These are phyloP conservation scores for Lasioglossum lativentre DNA, from an alignment of 2,888 invertebrate species.

Conservation along the genomic window DNA sequence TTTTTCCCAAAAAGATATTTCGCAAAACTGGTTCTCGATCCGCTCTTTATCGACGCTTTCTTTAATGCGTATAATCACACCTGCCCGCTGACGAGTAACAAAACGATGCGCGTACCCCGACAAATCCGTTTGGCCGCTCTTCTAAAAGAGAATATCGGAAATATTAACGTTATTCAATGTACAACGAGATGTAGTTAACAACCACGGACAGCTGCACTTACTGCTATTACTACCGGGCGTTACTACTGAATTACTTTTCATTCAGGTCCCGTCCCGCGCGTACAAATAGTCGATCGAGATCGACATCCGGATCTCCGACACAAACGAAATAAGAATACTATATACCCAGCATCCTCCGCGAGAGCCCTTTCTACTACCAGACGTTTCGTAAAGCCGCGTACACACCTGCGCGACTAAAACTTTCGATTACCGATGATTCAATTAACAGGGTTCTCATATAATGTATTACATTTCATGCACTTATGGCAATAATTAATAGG, in stretches of 20 bases:
- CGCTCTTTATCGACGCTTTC: slow-evolving; percentile 28
- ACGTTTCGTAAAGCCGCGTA: slow-evolving; percentile 39
- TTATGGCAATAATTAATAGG: too few species aligned
- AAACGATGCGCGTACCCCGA: slow-evolving; percentile 23
- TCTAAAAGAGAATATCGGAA: slow-evolving; percentile 22
- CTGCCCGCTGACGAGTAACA: slow-evolving; percentile 13
- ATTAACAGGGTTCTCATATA: too few species aligned
- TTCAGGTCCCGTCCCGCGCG: slow-evolving; percentile 55
- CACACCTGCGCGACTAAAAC: slow-evolving; percentile 32
- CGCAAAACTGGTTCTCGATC: slow-evolving; percentile 31
- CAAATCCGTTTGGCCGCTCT: slow-evolving; percentile 40
- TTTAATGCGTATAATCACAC: slow-evolving; percentile 35
- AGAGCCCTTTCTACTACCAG: slow-evolving; percentile 54
- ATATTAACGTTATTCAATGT: slow-evolving; percentile 50
- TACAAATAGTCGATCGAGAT: slow-evolving; percentile 66
- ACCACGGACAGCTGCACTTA: slow-evolving; percentile 45
- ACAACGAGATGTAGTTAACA: slow-evolving; percentile 41
- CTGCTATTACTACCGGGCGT: slow-evolving; percentile 54
- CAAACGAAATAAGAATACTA: slow-evolving; percentile 58
- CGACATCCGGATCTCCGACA: slow-evolving; percentile 67
- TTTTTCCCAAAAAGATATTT: slow-evolving; percentile 40
- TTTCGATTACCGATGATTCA: slow-evolving; percentile 17
- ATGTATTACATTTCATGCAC: too few species aligned
- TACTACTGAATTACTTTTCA: slow-evolving; percentile 59
- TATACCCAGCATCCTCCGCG: slow-evolving; percentile 55